Evolutionary conservation across 2,888 invertebrate genomes (phyloP).

Genomic region (Cerceris ruficornis): DNA sequence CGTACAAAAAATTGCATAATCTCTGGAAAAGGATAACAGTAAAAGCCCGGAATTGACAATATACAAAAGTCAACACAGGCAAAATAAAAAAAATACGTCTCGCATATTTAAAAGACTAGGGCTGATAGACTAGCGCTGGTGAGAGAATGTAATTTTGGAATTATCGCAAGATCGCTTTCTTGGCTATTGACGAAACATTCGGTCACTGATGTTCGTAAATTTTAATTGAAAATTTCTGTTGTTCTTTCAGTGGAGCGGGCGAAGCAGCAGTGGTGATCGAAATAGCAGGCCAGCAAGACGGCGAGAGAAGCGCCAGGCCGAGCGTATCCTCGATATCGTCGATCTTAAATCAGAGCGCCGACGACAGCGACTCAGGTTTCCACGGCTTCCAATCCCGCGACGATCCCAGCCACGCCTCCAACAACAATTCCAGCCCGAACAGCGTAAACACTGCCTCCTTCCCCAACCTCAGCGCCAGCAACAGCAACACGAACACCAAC

Average conservation of each 20-base stretch:
- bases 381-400: slow-evolving; percentile 79
- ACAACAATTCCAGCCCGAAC: slow-evolving; percentile 78
- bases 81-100: too few species aligned
- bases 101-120: too few species aligned
- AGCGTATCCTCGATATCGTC: slow-evolving; percentile 80
- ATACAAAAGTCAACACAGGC: too few species aligned
- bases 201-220: too few species aligned
- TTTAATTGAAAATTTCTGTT: background rate
- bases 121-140: too few species aligned
- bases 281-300: slow-evolving; percentile 68
- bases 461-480: slow-evolving; percentile 71
- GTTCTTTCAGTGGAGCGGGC: slow-evolving; percentile 60
- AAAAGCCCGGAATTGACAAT: too few species aligned
- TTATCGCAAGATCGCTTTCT: too few species aligned
- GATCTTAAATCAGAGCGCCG: slow-evolving; percentile 78
- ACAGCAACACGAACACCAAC: slow-evolving; percentile 64
- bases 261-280: slow-evolving; percentile 71
- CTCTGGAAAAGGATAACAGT: too few species aligned
- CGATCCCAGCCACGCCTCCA: slow-evolving; percentile 78
- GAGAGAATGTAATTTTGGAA: too few species aligned
- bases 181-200: too few species aligned
- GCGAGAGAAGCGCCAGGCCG: slow-evolving; percentile 77
- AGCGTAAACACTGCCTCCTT: slow-evolving; percentile 77
- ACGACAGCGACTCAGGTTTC: slow-evolving; percentile 82
- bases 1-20: too few species aligned